Evolutionary conservation across 2,797 vertebrate species (phyloP), one percentile per base, ranked within the genome.

Genomic region (Sebastes umbrosus): DNA sequence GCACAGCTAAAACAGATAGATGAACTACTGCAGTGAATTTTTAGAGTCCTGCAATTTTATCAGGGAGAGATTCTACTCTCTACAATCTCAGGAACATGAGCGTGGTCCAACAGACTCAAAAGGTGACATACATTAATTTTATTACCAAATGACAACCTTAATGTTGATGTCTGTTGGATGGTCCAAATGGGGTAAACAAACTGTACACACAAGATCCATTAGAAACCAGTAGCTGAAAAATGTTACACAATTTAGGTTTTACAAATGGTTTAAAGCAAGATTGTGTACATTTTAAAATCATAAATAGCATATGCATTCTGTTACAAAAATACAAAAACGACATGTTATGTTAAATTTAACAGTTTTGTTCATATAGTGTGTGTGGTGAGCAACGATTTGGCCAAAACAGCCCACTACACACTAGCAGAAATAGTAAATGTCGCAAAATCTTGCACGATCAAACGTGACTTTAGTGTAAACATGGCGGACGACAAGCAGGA

Each of bases 1-100:
- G 86, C 27, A 22, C 77, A 77, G 69, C 63, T 84, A 90, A 90
- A 93, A 78, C 78, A 85, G 75, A 88, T 62, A 87, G 82, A 88
- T 88, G 73, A 90, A 81, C 60, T 58, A 66, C 70, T 57, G 79
- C 64, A 59, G 79, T 69, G 69, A 86, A 77, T 63, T 88, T 88
- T 73, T 80, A 67, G 12, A 87, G 54, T 54, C 8, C 20, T 70
- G 55, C 27, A 36, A 3, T 74, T 81, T 83, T 50, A 84, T 82
- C 66, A 73, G 29, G 6, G 73, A 58, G 6, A 80, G 29, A 64
- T 67, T 69, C 36, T 63, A 7, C 10, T 60, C 22, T 43, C 11
- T 36, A 70, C 50, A 75, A 64, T 52, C 27, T 31, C 24, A 59
- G 25, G 9, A 72, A 69, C 46, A 70, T 20, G 27, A 78, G 39